Evolutionary conservation across 2,888 invertebrate species (phyloP).

Genomic region (Brenthis daphne): DNA sequence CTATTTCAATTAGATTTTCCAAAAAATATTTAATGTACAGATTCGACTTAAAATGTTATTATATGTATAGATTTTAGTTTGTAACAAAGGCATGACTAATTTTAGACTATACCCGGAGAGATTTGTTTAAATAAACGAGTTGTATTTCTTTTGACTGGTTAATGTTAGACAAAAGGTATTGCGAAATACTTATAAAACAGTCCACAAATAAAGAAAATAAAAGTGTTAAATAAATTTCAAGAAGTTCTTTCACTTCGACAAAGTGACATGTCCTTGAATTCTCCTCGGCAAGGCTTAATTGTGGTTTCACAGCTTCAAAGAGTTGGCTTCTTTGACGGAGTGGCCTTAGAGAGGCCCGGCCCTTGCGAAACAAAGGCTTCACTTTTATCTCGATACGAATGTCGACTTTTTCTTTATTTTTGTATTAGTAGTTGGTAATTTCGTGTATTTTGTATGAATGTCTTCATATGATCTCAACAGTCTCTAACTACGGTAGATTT

Average conservation of each 20-base stretch:
- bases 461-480: background rate
- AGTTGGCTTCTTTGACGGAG: constrained; percentile 71
- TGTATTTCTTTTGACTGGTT: background rate
- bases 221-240: constrained; percentile 62
- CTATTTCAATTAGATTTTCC: too few species aligned
- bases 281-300: constrained; percentile 76
- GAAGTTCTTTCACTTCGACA: constrained; percentile 66
- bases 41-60: too few species aligned
- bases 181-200: constrained; percentile 52
- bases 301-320: constrained; percentile 78
- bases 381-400: constrained; percentile 47
- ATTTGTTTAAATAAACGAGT: background rate
- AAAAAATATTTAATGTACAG: too few species aligned
- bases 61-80: too few species aligned
- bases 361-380: constrained; percentile 66
- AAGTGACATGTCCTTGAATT: constrained; percentile 75
- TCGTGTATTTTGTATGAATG: background rate
- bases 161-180: constrained; percentile 43
- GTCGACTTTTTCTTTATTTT: constrained; percentile 22
- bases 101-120: background rate
- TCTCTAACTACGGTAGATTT: background rate
- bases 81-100: too few species aligned
- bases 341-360: constrained; percentile 44
- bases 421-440: constrained; percentile 11
- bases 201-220: constrained; percentile 65